Base-by-base conservation (phyloP, 2,888 invertebrate species). In the Notodonta ziczac region DNA sequence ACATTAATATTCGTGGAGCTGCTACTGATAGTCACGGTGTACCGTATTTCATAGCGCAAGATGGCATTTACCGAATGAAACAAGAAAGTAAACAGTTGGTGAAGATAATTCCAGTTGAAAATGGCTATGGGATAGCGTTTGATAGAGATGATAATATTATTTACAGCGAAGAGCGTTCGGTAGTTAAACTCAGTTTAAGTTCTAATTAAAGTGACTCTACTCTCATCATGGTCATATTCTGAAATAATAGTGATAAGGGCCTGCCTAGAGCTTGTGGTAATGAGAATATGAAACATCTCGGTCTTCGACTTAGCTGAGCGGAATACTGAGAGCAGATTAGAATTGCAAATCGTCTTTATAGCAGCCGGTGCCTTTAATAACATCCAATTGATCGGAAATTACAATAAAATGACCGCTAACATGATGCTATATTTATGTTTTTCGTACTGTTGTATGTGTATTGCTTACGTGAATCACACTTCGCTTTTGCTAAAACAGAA, bases 81-180 rank as follows among this genome's bases (percentile, higher is more conserved):
- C 73, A 70, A 60, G 66, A 69, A 56, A 81, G 67, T 48, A 81
- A 78, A 60, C 76, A 73, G 44, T 61, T 85, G 14, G 63, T 68
- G 32, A 78, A 78, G 64, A 66, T 82, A 59, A 65, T 85, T 24
- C 35, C 75, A 0, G 57, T 89, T 12, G 73, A 79, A 59, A 82
- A 87, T 65, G 85, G 86, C 13, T 85, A 82, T 57, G 88, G 84
- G 60, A 66, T 89, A 68, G 86, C 88, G 35, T 89, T 88, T 63
- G 87, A 88, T 74, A 83, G 72, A 65, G 67, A 82, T 67, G 87
- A 89, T 67, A 84, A 85, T 61, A 84, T 89, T 55, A 65, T 89
- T 68, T 89, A 83, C 63, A 82, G 87, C 61, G 80, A 86, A 56
- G 86, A 85, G 65, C 76, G 87, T 62, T 78, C 84, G n/a, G 82